Evolutionary conservation across 2,113 vertebrate species (phyloP).

Genomic region (Bucco capensis): DNA sequence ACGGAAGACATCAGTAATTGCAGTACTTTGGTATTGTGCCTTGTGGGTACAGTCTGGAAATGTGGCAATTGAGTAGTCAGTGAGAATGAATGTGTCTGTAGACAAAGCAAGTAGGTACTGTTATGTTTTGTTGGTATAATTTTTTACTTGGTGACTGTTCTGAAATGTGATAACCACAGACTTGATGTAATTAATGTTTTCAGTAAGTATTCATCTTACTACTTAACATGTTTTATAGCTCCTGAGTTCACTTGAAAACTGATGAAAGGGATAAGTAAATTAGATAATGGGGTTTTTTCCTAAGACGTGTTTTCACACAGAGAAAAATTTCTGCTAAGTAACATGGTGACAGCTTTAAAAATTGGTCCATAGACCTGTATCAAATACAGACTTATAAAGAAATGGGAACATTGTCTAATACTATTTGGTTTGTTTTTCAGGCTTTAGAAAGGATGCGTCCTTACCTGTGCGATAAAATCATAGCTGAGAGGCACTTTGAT

Average conservation of each 20-base stretch:
- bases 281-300: not conserved
- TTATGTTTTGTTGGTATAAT: not conserved
- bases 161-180: not conserved
- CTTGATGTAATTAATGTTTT: not conserved
- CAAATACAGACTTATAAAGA: not conserved
- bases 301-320: accelerated
- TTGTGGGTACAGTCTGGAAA: not conserved
- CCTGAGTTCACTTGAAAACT: not conserved
- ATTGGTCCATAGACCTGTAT: not conserved
- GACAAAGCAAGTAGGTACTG: not conserved
- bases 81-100: not conserved
- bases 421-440: constrained; percentile 57
- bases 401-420: not conserved
- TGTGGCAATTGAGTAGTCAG: not conserved
- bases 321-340: not conserved
- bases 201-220: not conserved
- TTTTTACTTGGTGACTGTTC: not conserved
- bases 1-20: not conserved
- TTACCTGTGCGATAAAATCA: constrained; percentile 92
- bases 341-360: not conserved
- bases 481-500: constrained; percentile 93
- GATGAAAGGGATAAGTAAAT: not conserved
- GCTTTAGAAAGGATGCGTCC: constrained; percentile 84
- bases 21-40: not conserved
- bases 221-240: not conserved